A percentile compares a stretch with the other conserved stretches of the same genome.
Evolutionary conservation across 1,140 invertebrate species (phyloP).

Genomic region (Anadara kagoshimensis): DNA sequence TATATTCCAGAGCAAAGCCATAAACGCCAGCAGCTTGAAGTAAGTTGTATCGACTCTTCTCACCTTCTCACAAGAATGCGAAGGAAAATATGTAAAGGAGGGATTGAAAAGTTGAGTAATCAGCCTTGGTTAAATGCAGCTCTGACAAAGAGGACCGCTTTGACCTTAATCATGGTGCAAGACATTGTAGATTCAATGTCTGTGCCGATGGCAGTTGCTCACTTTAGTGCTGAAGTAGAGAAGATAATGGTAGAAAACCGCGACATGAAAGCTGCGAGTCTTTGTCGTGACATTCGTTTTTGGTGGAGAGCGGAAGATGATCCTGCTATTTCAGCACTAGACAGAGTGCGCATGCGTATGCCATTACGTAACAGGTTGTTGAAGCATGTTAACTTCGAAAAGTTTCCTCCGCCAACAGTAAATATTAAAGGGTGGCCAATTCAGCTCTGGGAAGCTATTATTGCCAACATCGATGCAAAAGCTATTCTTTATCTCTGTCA

Average conservation of each 20-base stretch:
- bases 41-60: conserved; percentile 33
- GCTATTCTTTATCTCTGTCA: conserved; percentile 21
- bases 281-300: conserved; percentile 5
- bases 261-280: background rate
- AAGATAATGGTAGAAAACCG: background rate
- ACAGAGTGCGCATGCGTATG: background rate
- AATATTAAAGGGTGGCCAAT: conserved; percentile 12
- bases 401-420: conserved; percentile 1
- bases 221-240: conserved; percentile 30
- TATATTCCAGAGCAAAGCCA: conserved; percentile 2
- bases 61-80: conserved; percentile 30
- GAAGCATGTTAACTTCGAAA: conserved; percentile 7
- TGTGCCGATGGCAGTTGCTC: conserved; percentile 25
- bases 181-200: conserved; percentile 37
- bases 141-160: conserved; percentile 10
- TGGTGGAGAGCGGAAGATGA: conserved; percentile 25
- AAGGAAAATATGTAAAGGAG: conserved; percentile 37
- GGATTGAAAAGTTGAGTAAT: conserved; percentile 38
- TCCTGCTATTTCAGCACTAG: conserved; percentile 1
- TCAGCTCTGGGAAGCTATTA: conserved; percentile 41
- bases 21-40: conserved; percentile 26
- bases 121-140: conserved; percentile 33
- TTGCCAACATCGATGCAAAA: conserved; percentile 38
- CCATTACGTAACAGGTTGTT: background rate
- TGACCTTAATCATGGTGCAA: conserved; percentile 30